Conservation (phyloP, 1,140 invertebrate species). For the Meloidogyne hapla region DNA sequence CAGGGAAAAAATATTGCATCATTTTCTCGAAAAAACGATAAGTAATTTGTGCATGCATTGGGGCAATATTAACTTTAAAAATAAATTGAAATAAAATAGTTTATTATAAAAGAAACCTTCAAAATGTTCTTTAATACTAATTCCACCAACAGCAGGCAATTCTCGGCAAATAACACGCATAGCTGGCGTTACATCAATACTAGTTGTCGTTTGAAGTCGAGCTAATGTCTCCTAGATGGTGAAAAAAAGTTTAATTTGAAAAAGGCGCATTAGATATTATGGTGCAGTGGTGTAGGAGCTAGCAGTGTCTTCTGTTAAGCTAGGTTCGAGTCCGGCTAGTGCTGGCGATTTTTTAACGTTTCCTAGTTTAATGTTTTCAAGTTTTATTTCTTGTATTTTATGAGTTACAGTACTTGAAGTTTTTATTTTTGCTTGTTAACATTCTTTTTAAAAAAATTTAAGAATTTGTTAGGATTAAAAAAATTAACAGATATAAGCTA, state of each 20-base stretch:
- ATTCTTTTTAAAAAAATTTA: neutral
- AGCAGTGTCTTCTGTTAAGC: too few species aligned
- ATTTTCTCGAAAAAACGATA: slow-evolving; percentile 96
- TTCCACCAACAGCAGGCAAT: slow-evolving; percentile 75
- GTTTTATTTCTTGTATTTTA: too few species aligned
- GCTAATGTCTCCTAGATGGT: slow-evolving; percentile 49
- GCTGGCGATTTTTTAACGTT: too few species aligned
- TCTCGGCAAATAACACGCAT: slow-evolving; percentile 60
- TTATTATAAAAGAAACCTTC: slow-evolving; percentile 69
- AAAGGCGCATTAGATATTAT: too few species aligned
- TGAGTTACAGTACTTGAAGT: too few species aligned
- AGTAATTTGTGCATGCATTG: slow-evolving; percentile 86
- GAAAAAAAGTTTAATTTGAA: too few species aligned
- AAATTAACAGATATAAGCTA: too few species aligned
- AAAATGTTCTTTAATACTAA: slow-evolving; percentile 96
- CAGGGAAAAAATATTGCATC: slow-evolving; percentile 97
- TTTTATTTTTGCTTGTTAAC: too few species aligned
- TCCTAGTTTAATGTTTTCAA: too few species aligned
- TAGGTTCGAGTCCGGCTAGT: too few species aligned
- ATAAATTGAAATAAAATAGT: neutral
- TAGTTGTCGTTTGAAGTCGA: slow-evolving; percentile 37
- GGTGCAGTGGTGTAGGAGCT: too few species aligned
- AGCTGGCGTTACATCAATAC: slow-evolving; percentile 52
- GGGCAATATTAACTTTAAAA: slow-evolving; percentile 72
- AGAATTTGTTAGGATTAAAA: too few species aligned